Base-by-base conservation (phyloP, 2,797 vertebrate species). In the Myripristis murdjan region DNA sequence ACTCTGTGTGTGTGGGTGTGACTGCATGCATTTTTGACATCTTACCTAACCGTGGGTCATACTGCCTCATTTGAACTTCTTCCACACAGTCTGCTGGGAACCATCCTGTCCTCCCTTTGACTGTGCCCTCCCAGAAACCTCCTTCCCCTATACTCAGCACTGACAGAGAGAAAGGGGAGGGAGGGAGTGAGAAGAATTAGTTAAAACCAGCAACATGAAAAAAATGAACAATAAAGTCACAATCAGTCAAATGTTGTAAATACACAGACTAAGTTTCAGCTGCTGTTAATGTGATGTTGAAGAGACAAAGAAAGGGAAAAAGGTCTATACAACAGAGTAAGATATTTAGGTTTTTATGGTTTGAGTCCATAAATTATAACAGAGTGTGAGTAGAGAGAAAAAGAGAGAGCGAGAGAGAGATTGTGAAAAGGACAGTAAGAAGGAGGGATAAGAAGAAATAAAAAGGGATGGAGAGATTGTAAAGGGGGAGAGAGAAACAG, bases 21-120 rank as follows among this genome's bases (percentile, higher is more conserved):
- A n/a, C n/a, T 44, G n/a, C 5, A 23, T 78, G 18, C 3, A 55
- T 49, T 33, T 33, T 11, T 8, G 23, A 64, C 0, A 2, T 66
- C 95, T 96, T 94, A 99, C 98, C 97, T 70, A 97, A 96, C 73
- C 97, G 92, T 1, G 96, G 84, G 69, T 99, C 98, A 72, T 90
- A 97, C 90, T 98, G 98, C 68, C 98, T 95, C 97, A 99, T 98
- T 94, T 98, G 98, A 83, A 99, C 92, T 86, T 99, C 98, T 71
- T 99, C 97, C 87, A 99, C 96, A 6, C 97, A 99, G 75, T 97
- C 97, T 4, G 97, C 96, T 6, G 97, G 98, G 91, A 99, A 99
- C 98, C 98, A 99, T 69, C 98, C 97, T 0, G 97, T 93, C 46
- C 96, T 96, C 35, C 98, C 97, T n/a, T 97, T 96, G 74, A 96